A percentile compares a stretch with the other conserved stretches of the same genome.
Conservation (phyloP, 2,888 invertebrate genomes). For the Agrotis clavis region DNA sequence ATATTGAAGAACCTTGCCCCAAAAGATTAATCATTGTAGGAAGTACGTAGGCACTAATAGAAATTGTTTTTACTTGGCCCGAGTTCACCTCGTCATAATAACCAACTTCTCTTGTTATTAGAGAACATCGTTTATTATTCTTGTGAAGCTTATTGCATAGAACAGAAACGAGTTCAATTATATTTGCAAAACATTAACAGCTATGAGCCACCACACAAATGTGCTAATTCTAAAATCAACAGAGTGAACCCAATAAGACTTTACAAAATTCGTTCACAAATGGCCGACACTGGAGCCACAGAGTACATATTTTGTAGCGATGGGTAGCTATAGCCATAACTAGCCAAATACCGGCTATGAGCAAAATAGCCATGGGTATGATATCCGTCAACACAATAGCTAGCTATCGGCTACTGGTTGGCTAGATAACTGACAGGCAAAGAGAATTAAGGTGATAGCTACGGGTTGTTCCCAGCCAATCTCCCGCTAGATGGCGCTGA, state of each 20-base stretch:
- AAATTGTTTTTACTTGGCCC: conserved; percentile 81
- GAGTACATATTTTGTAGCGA: too few relatives aligned
- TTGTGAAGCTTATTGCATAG: conserved; percentile 32
- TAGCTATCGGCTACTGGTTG: too few relatives aligned
- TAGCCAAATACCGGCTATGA: too few relatives aligned
- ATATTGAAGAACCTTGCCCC: conserved; percentile 86
- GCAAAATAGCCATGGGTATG: too few relatives aligned
- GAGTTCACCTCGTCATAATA: conserved; percentile 75
- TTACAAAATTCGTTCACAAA: conserved; percentile 72
- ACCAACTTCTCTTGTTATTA: conserved; percentile 39
- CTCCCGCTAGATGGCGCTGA: too few relatives aligned
- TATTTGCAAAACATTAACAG: conserved; percentile 55
- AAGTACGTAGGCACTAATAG: conserved; percentile 85
- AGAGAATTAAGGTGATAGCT: too few relatives aligned
- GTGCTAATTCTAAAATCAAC: conserved; percentile 54
- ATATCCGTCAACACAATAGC: too few relatives aligned
- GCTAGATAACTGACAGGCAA: too few relatives aligned
- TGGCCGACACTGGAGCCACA: conserved; percentile 74
- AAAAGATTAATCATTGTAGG: conserved; percentile 86
- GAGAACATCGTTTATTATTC: conserved; percentile 65
- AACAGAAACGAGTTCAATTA: conserved; percentile 67
- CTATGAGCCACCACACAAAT: conserved; percentile 50
- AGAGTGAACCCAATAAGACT: conserved; percentile 46
- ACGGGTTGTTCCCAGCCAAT: too few relatives aligned
- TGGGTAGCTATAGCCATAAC: too few relatives aligned